Evolutionary conservation across 2,888 invertebrate genomes (phyloP), one percentile per base, ranked within the genome.

Genomic region (Apodemia zela): DNA sequence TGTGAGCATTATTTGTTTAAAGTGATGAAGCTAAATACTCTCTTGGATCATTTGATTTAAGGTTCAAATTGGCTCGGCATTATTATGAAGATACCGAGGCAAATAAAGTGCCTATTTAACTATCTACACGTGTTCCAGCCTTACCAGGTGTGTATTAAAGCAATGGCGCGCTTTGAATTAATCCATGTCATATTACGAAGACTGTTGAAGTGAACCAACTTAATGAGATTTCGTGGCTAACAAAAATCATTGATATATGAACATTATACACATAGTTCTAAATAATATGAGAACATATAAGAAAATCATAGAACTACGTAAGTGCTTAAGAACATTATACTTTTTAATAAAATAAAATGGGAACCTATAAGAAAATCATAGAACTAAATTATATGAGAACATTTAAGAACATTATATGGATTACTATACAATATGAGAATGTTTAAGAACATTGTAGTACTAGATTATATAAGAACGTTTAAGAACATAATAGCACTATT

Each of bases 111-210:
- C 54, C 54, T 71, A 70, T 68, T 72, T 70, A 73, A 67, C 64
- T 69, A 62, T 63, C 54, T 64, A 69, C 68, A 69, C 65, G 66
- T 66, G 66, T 67, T 66, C 6, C 42, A 42, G 66, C 67, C 63
- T 66, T 68, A 42, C 73, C 75, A 75, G 77, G 74, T 76, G 75
- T 74, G 71, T 75, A 75, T 76, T 73, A 77, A 69, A 68, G 69
- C 71, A 69, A 66, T 66, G 67, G 68, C 71, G 68, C 67, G 69
- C 69, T 70, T 70, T 69, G 73, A 72, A 75, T 75, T 73, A 75
- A 74, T 73, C 71, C 70, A 66, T 67, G 69, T 72, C 71, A 73
- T 72, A 72, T 73, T 73, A 71, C 69, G 68, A 35, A 72, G 63
- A 69, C 67, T 70, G 70, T 63, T 69, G 69, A 68, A 68, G 69